phyloP scores from a whole-genome alignment of 35 echinoderm and acorn worm genomes.

The Amphiura filiformis region DNA sequence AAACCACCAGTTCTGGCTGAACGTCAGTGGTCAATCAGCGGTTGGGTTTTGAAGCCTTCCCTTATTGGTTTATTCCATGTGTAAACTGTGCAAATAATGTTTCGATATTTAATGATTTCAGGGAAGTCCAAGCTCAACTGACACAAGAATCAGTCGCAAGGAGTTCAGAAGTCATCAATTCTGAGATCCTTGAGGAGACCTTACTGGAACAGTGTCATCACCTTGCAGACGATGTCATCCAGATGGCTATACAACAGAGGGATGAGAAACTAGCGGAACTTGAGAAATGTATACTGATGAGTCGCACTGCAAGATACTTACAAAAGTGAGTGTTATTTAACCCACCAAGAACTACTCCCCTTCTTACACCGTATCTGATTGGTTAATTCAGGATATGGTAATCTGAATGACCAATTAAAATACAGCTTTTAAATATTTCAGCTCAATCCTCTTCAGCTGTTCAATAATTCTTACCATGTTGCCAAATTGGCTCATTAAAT shows the following conservation, averaged over 20 bases:
- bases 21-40: too few relatives aligned
- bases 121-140: slow-evolving; percentile 32
- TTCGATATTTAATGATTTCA: slow-evolving; percentile 11
- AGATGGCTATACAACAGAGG: slow-evolving; percentile 20
- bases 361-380: background rate
- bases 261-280: slow-evolving; percentile 61
- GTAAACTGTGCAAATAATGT: too few relatives aligned
- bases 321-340: slow-evolving; percentile 53
- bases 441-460: background rate
- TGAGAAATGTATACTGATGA: slow-evolving; percentile 18
- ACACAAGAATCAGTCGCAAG: slow-evolving; percentile 23
- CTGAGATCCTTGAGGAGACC: slow-evolving; percentile 25
- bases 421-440: too few relatives aligned
- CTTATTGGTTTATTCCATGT: too few relatives aligned
- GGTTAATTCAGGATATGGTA: background rate
- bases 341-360: too few relatives aligned
- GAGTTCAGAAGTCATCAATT: background rate
- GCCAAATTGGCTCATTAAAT: too few relatives aligned
- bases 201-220: background rate
- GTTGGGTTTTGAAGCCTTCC: too few relatives aligned
- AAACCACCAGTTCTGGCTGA: too few relatives aligned
- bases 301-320: slow-evolving; percentile 44
- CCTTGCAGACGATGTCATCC: slow-evolving; percentile 27
- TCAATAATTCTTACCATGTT: background rate
- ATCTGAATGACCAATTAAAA: too few relatives aligned